A percentile compares a stretch with the other conserved stretches of the same genome.
These are phyloP conservation scores for Hiodon alosoides DNA, from an alignment of 2,113 vertebrate genomes.

Conservation along the genomic window DNA sequence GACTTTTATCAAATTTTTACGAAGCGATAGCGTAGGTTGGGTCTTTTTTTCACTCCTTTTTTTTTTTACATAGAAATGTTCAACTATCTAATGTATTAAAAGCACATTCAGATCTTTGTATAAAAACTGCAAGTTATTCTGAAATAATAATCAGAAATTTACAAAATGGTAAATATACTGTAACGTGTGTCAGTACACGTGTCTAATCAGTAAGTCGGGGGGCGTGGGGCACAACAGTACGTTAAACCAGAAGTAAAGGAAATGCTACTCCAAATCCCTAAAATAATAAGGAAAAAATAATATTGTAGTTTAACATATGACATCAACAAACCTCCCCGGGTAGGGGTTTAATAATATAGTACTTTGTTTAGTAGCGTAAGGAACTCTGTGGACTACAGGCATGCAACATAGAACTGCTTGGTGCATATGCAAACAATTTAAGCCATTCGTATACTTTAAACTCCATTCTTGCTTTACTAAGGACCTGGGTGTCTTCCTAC, in stretches of 20 bases:
- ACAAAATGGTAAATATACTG: constrained; percentile 54
- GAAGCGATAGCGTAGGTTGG: background rate
- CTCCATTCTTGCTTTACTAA: constrained; percentile 24
- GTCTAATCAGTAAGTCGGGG: constrained; percentile 38
- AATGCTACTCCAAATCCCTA: constrained; percentile 14
- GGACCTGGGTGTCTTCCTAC: constrained; percentile 5
- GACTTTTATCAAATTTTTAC: constrained; percentile 15
- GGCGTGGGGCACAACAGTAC: constrained; percentile 32
- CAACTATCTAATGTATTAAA: constrained; percentile 53
- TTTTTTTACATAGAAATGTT: constrained; percentile 47
- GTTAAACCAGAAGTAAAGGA: constrained; percentile 23
- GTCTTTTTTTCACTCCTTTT: background rate
- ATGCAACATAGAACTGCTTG: constrained; percentile 51
- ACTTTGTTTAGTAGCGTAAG: constrained; percentile 50
- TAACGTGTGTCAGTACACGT: constrained; percentile 41
- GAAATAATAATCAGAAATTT: constrained; percentile 58
- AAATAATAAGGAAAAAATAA: constrained; percentile 23
- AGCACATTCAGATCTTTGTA: constrained; percentile 64
- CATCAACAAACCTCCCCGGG: constrained; percentile 21
- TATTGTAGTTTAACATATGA: constrained; percentile 4
- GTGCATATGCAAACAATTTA: constrained; percentile 53
- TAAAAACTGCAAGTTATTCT: constrained; percentile 56
- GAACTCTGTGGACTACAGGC: constrained; percentile 28
- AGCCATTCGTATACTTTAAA: constrained; percentile 35
- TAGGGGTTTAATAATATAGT: constrained; percentile 35